A percentile compares a stretch with the other conserved stretches of the same genome.
These are phyloP conservation scores for Bucorvus abyssinicus DNA, from an alignment of 2,797 vertebrate genomes.

Conservation along the genomic window DNA sequence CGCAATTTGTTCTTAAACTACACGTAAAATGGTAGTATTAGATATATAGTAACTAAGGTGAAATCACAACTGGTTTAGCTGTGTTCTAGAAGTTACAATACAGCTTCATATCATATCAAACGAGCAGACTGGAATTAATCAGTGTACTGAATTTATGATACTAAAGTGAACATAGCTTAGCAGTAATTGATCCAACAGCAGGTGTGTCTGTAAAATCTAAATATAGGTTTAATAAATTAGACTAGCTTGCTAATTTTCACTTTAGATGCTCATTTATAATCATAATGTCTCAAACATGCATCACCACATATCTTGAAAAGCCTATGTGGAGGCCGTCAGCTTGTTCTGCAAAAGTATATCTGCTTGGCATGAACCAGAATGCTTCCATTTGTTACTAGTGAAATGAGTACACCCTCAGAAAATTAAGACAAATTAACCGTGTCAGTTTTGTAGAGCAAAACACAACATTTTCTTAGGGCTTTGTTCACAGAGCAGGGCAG, in stretches of 20 bases:
- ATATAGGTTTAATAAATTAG: not conserved
- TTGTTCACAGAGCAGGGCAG: not conserved
- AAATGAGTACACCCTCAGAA: not conserved
- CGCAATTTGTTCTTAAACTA: not conserved
- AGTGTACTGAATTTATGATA: not conserved
- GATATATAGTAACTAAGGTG: not conserved
- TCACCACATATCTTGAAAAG: not conserved
- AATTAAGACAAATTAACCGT: not conserved
- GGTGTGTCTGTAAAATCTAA: not conserved
- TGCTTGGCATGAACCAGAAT: not conserved
- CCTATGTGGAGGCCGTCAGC: not conserved
- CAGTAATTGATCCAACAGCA: not conserved
- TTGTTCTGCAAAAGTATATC: not conserved
- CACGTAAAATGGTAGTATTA: not conserved
- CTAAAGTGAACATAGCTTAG: not conserved
- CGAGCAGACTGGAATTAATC: not conserved
- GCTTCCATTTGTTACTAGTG: not conserved
- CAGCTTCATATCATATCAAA: not conserved
- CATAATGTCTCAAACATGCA: not conserved
- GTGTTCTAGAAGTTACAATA: not conserved
- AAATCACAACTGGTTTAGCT: not conserved
- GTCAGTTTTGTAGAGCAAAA: not conserved
- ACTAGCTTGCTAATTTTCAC: not conserved
- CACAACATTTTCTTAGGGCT: not conserved
- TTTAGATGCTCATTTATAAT: constrained; percentile 3